Conservation (phyloP, 2,797 vertebrate genomes). For the Caiman crocodilus region DNA sequence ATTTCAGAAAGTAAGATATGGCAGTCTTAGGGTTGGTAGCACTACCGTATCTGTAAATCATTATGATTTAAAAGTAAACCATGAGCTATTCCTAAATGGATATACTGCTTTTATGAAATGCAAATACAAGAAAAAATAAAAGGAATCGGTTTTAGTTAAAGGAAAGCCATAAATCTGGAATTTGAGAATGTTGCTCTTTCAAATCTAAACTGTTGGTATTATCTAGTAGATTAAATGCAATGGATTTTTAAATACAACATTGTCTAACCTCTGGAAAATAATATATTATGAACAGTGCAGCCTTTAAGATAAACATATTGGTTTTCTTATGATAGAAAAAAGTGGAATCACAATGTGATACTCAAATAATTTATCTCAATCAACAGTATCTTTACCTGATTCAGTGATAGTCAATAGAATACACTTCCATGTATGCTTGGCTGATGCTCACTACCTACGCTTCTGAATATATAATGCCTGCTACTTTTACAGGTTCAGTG, state of each 20-base stretch:
- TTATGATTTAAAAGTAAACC: constrained; percentile 14
- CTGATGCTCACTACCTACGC: not conserved
- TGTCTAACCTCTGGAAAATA: constrained; percentile 43
- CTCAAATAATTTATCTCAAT: constrained; percentile 40
- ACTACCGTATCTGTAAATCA: constrained; percentile 12
- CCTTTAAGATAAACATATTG: constrained; percentile 41
- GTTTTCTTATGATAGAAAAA: constrained; percentile 28
- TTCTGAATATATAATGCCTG: not conserved
- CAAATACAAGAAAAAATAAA: not conserved
- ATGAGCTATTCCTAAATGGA: constrained; percentile 37
- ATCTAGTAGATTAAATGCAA: constrained; percentile 14
- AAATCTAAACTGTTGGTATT: constrained; percentile 28
- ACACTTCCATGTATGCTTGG: constrained; percentile 1
- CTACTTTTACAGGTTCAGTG: constrained; percentile 7
- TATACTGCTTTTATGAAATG: constrained; percentile 24
- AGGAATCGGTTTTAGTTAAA: not conserved
- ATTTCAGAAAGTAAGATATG: constrained; percentile 9
- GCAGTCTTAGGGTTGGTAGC: not conserved
- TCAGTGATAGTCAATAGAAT: constrained; percentile 7
- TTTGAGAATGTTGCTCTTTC: constrained; percentile 37
- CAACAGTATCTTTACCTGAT: constrained; percentile 18
- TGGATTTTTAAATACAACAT: constrained; percentile 12
- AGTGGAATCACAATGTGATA: constrained; percentile 41
- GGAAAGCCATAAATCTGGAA: constrained; percentile 40
- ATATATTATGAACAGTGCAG: constrained; percentile 21